These are phyloP conservation scores for Pomatostomus ruficeps DNA, from an alignment of 2,113 vertebrate genomes.

Conservation along the genomic window DNA sequence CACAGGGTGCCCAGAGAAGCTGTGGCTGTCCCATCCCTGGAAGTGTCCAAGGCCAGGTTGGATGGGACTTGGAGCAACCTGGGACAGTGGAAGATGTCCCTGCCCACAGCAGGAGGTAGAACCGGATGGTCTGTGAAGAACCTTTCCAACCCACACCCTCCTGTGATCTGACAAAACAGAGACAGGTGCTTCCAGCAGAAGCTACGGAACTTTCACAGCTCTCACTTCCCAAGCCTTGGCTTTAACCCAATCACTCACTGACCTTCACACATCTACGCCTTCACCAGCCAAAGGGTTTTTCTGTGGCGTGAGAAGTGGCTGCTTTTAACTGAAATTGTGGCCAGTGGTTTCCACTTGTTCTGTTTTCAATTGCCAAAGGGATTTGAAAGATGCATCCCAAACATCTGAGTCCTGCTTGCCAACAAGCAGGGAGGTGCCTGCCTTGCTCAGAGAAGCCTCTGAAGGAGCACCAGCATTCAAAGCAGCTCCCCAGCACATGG, in stretches of 20 bases:
- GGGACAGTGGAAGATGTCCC: background rate
- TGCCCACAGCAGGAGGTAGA: background rate
- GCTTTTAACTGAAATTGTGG: background rate
- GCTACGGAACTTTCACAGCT: background rate
- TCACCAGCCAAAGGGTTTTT: background rate
- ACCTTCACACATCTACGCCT: background rate
- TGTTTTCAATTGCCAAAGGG: background rate
- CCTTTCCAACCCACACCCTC: background rate
- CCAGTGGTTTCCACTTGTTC: background rate
- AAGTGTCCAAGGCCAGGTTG: background rate
- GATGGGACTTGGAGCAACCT: fast-evolving
- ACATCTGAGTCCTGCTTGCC: background rate
- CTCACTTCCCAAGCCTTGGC: background rate
- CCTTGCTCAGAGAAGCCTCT: background rate
- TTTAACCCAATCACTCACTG: background rate
- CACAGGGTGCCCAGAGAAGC: fast-evolving
- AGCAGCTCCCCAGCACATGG: background rate
- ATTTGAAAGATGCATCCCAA: background rate
- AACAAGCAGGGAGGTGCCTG: background rate
- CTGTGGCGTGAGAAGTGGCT: background rate
- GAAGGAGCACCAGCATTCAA: background rate
- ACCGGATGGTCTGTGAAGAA: background rate
- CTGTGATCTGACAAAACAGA: background rate
- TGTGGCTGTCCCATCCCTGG: background rate
- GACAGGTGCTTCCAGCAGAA: background rate